A percentile compares a stretch with the other conserved stretches of the same genome.
These are phyloP conservation scores for Chiridota heheva DNA, from an alignment of 35 echinoderm and acorn worm genomes.

Conservation along the genomic window DNA sequence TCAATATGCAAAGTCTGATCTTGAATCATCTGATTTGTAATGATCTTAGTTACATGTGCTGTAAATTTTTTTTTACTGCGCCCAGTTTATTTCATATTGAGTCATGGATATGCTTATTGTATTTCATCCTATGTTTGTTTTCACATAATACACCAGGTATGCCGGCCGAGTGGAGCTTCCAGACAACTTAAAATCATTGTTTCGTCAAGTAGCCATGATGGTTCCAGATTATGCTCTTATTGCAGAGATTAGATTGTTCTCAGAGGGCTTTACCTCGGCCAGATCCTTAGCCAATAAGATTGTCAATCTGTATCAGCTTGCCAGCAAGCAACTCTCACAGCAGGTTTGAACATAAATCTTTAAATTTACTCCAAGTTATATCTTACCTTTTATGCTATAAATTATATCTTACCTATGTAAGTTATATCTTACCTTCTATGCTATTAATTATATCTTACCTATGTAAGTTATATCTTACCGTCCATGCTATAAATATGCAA, in stretches of 20 bases:
- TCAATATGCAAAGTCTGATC: too few relatives aligned
- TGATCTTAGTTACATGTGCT: not conserved
- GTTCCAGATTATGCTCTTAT: slow-evolving; percentile 97
- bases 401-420: too few relatives aligned
- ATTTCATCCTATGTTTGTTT: too few relatives aligned
- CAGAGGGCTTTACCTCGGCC: slow-evolving; percentile 91
- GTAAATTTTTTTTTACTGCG: not conserved
- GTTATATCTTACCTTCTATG: too few relatives aligned
- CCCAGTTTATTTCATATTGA: too few relatives aligned
- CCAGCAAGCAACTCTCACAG: slow-evolving; percentile 97
- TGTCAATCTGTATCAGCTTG: slow-evolving; percentile 92
- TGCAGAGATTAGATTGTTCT: slow-evolving; percentile 97
- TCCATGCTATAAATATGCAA: too few relatives aligned
- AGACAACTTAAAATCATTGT: slow-evolving; percentile 93
- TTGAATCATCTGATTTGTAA: not conserved
- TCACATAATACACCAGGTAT: slow-evolving; percentile 76
- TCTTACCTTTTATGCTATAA: too few relatives aligned
- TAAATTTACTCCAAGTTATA: too few relatives aligned
- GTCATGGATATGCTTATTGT: too few relatives aligned
- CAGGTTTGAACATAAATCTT: slow-evolving; percentile 63
- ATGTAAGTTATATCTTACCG: too few relatives aligned
- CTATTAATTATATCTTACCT: too few relatives aligned
- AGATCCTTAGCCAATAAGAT: slow-evolving; percentile 94
- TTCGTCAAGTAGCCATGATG: slow-evolving; percentile 98
- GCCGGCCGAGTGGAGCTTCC: slow-evolving; percentile 96